These are phyloP conservation scores for Lepidocyrtoides sp. DNA, from an alignment of 2,888 invertebrate species.

Conservation along the genomic window DNA sequence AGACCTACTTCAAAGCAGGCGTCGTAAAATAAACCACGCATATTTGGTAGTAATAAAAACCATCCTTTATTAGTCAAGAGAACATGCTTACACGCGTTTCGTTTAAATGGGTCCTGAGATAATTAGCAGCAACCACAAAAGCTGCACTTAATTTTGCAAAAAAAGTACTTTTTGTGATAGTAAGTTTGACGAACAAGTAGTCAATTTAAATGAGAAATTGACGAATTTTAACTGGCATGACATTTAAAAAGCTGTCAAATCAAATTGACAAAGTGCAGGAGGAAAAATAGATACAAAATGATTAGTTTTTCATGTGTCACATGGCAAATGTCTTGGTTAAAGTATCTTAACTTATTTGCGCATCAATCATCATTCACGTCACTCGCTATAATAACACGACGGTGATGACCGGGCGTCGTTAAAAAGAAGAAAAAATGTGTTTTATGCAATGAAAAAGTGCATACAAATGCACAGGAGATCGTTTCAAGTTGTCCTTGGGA, in stretches of 20 bases:
- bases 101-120: neutral
- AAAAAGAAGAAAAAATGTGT: neutral
- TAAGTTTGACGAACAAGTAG: neutral
- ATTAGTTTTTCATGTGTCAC: neutral
- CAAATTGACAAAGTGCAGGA: constrained; percentile 12
- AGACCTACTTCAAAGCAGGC: neutral
- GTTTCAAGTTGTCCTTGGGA: constrained; percentile 42
- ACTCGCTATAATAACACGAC: neutral
- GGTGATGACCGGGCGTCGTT: constrained; percentile 30
- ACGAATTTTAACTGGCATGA: neutral
- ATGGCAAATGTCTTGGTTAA: neutral
- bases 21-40: neutral
- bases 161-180: neutral
- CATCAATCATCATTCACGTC: constrained; percentile 38
- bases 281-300: neutral
- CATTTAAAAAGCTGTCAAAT: constrained; percentile 1
- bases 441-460: constrained; percentile 33
- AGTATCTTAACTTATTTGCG: constrained; percentile 50
- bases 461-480: constrained; percentile 43
- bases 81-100: neutral
- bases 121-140: constrained; percentile 19
- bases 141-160: neutral
- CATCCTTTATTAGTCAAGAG: constrained; percentile 3
- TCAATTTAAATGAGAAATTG: neutral
- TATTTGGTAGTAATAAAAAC: neutral